A percentile compares a stretch with the other conserved stretches of the same genome.
Conservation (phyloP, 1,140 invertebrate species). For the Drosophila biarmipes region DNA sequence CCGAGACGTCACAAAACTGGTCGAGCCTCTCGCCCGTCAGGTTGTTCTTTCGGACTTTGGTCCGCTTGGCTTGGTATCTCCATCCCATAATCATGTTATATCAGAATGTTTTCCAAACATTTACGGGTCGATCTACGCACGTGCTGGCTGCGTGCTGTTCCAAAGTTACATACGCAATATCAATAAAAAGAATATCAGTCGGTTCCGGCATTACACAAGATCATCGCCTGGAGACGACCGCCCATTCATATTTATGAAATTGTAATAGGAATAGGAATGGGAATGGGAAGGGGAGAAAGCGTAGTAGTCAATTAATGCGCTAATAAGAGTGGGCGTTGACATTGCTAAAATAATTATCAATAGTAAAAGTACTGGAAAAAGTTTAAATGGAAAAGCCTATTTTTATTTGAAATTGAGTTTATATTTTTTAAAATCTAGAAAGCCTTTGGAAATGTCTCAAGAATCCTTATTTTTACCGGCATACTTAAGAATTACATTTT, state of each 20-base stretch:
- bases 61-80: constrained; percentile 1
- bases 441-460: no score
- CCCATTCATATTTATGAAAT: constrained; percentile 18
- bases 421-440: no score
- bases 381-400: background rate
- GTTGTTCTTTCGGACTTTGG: constrained; percentile 40
- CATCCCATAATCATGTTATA: background rate
- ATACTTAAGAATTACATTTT: no score
- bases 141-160: constrained; percentile 37
- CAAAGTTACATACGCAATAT: constrained; percentile 5
- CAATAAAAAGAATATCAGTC: constrained; percentile 9
- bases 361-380: background rate
- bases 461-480: no score
- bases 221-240: constrained; percentile 8
- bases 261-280: constrained; percentile 2
- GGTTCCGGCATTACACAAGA: constrained; percentile 34
- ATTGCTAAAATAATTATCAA: constrained; percentile 35
- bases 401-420: background rate
- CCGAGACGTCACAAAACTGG: constrained; percentile 46
- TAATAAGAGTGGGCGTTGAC: constrained; percentile 56
- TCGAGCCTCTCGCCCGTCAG: constrained; percentile 41
- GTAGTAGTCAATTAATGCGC: constrained; percentile 43
- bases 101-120: constrained; percentile 15
- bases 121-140: constrained; percentile 20
- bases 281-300: constrained; percentile 44